Percentiles rank a stretch among this genome's conserved stretches.
Evolutionary conservation across 2,888 invertebrate genomes (phyloP).

Genomic region (Smittia aterrima): DNA sequence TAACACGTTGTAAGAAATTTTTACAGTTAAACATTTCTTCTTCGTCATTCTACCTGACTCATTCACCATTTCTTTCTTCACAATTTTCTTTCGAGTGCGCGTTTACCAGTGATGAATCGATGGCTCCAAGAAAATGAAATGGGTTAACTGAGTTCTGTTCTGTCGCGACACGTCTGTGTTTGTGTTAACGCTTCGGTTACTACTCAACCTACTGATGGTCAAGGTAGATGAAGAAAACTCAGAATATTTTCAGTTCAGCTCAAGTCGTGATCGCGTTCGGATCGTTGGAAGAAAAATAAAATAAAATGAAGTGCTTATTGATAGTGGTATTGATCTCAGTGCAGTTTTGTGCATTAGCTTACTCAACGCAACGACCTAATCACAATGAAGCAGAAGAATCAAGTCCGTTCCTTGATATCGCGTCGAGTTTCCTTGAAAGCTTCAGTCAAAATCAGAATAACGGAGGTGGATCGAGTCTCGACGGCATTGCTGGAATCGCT

Average conservation of each 20-base stretch:
- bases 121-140: background rate
- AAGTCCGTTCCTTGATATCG: conserved; percentile 67
- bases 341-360: conserved; percentile 31
- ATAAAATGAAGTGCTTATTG: conserved; percentile 17
- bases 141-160: background rate
- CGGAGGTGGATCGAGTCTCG: conserved; percentile 52
- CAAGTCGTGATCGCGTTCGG: background rate
- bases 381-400: conserved; percentile 56
- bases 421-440: conserved; percentile 66
- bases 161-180: background rate
- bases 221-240: background rate
- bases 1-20: background rate
- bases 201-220: background rate
- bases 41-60: background rate
- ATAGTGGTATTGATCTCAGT: conserved; percentile 10
- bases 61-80: conserved; percentile 3
- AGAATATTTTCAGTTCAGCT: background rate
- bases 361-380: conserved; percentile 48
- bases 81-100: background rate
- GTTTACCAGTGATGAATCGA: background rate
- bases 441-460: conserved; percentile 53
- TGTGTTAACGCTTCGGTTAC: conserved; percentile 7
- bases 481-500: conserved; percentile 59
- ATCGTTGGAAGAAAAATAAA: background rate
- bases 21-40: conserved; percentile 5